A percentile compares a stretch with the other conserved stretches of the same genome.
Evolutionary conservation across 2,113 vertebrate genomes (phyloP).

Genomic region (Strix uralensis): DNA sequence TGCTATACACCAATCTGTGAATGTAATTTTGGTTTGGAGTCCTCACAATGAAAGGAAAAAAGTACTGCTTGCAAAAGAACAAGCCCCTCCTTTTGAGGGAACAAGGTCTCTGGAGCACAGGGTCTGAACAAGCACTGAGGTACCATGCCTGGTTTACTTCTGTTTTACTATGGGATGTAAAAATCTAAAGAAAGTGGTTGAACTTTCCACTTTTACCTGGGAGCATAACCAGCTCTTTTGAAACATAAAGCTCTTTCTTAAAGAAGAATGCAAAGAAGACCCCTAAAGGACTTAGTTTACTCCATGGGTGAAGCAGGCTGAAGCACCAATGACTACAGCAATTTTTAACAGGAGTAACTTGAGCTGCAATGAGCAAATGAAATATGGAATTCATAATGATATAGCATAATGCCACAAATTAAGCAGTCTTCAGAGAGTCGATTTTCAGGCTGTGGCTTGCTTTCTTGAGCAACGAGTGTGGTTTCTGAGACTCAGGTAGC

Average conservation of each 20-base stretch:
- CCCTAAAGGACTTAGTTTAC: neutral
- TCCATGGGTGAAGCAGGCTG: neutral
- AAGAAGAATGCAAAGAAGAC: neutral
- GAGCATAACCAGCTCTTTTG: neutral
- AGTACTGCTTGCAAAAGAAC: neutral
- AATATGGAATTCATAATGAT: neutral
- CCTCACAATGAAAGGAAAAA: neutral
- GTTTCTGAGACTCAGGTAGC: neutral
- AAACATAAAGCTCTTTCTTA: neutral
- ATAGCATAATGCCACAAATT: neutral
- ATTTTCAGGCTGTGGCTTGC: neutral
- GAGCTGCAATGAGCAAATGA: neutral
- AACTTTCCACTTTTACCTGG: neutral
- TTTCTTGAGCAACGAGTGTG: neutral
- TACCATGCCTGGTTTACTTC: neutral
- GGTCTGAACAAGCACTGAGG: neutral
- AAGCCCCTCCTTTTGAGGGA: neutral
- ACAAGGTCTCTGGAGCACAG: neutral
- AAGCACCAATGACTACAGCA: neutral
- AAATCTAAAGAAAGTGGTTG: neutral
- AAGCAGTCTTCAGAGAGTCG: neutral
- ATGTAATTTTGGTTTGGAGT: neutral
- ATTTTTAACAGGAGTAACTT: neutral
- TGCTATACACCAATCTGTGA: neutral
- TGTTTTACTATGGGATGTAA: neutral